Base-by-base conservation (phyloP, 2,888 invertebrate species). In the Hemithea aestivaria region DNA sequence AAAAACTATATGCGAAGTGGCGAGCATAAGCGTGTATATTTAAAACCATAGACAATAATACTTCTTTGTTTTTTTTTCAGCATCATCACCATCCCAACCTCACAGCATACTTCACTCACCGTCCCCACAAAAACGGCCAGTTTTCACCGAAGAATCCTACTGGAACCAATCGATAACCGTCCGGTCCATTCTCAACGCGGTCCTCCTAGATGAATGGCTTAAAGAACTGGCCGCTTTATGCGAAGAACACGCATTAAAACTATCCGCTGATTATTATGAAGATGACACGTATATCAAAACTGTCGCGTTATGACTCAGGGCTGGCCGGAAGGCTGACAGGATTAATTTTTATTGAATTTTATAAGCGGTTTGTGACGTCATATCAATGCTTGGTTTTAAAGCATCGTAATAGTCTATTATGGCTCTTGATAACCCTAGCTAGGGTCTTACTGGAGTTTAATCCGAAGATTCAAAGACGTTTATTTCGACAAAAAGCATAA, bases 181-280 rank as follows among this genome's bases (percentile, higher is more conserved):
- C 1, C 76, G 83, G 0, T 73, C 82, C 1, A 68, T 87, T 35
- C 63, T 88, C 6, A 88, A 87, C 64, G 96, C 97, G 1, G 94
- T 99, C 4, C 85, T 99, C 27, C 84, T 98, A 44, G 96, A 97
- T 64, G 98, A 99, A 72, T 97, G 99, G 94, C 88, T 97, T 0
- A 97, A 97, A 73, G 98, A 98, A 81, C 84, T 99, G 42, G 95
- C 98, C 0, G 96, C 98, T 7, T 89, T 99, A 38, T 94, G 96
- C 47, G 96, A 97, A 73, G 98, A 99, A 75, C 98, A 99, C 73
- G 93, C 95, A 4, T 88, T 94, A 1, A 64, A 83, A 26, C 52
- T 84, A 1, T 66, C 84, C 0, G 66, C 76, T 0, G 62, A 70
- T 3, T 57, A 59, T 33, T 76, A 73, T 41, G 81, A 81, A 45